Evolutionary conservation across 2,888 invertebrate species (phyloP), one percentile per base, ranked within the genome.

Genomic region (Acrobasis repandana): DNA sequence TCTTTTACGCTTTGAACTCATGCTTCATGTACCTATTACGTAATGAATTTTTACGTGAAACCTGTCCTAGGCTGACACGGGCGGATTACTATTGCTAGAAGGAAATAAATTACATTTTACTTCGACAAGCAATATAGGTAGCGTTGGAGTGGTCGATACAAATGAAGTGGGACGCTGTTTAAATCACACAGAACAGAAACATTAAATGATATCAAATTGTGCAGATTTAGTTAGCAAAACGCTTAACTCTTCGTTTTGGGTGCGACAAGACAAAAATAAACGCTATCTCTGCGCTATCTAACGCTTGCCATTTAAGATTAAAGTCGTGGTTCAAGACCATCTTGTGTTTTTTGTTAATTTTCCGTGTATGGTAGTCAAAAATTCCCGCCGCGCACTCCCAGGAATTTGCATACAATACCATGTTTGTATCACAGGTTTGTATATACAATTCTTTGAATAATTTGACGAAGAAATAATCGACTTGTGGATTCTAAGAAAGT

Each of bases 361-460:
- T 34, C 9, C 52, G 36, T 52, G 18, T 50, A 15, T 34, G 34
- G 18, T 54, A 52, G 28, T 15, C 52, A 52, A 52, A 52, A n/a
- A 46, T 43, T 58, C 60, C 63, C 34, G 50, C 51, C 18, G 38
- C 58, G 58, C 50, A 52, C 56, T 57, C 50, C 58, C 50, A 61
- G 66, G 58, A 58, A 81, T 82, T 83, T 72, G 69, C 80, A 82
- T 82, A 82, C 82, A 83, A 83, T 79, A 72, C 69, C 64, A 58
- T 20, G 49, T 66, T 70, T 60, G 52, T 65, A 66, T 60, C n/a
- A n/a, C n/a, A 61, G 54, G 28, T 28, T 28, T 28, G 28, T 0
- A 33, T 43, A 56, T 61, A 61, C 61, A 48, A 57, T 62, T 66
- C 61, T 62, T 49, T 51, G 62, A 58, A 60, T 60, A 28, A 60